phyloP scores from a whole-genome alignment of 2,888 invertebrate species.

The Rapana venosa region DNA sequence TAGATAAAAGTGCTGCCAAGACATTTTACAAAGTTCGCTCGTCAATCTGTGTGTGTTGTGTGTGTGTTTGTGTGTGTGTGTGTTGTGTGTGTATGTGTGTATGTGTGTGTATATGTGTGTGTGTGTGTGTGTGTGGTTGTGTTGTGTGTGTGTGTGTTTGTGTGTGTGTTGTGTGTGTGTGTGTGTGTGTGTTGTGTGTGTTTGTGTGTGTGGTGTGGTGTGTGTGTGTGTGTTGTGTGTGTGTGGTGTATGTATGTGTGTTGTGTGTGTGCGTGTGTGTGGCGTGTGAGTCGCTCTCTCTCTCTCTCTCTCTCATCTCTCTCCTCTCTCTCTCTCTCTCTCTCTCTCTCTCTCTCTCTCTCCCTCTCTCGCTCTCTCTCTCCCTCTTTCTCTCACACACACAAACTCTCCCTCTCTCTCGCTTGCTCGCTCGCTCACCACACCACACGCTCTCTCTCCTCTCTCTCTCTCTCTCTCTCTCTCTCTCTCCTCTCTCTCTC shows the following conservation, averaged over 20 bases:
- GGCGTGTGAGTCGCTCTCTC: background rate
- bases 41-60: too few relatives aligned
- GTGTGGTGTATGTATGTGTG: background rate
- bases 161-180: background rate
- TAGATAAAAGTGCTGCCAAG: too few relatives aligned
- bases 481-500: background rate
- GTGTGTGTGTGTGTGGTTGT: background rate
- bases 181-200: background rate
- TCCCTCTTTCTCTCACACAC: background rate
- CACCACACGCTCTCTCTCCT: background rate
- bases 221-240: background rate
- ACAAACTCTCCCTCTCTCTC: background rate
- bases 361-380: constrained; percentile 4
- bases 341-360: background rate
- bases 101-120: too few relatives aligned
- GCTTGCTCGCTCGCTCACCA: background rate
- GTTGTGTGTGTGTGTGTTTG: background rate
- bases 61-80: background rate
- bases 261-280: background rate
- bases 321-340: background rate
- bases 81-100: too few relatives aligned
- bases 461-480: background rate
- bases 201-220: background rate
- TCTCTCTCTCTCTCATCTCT: background rate
- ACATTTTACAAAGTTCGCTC: too few relatives aligned